phyloP scores from a whole-genome alignment of 2,888 invertebrate genomes.

The Sylvicola cinctus region DNA sequence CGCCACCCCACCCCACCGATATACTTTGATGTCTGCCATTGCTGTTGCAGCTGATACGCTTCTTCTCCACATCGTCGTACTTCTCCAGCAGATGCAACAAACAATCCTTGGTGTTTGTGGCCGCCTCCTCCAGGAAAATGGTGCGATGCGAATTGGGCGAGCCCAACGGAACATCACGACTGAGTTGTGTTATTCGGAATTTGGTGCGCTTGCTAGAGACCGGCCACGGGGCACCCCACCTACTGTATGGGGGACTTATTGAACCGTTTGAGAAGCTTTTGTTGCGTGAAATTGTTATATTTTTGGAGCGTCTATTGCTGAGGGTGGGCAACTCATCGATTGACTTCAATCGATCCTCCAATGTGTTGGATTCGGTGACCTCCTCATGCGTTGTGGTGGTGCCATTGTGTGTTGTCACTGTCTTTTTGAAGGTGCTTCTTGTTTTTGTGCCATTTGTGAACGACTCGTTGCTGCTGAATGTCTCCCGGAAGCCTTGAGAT shows the following conservation, averaged over 20 bases:
- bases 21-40: constrained; percentile 46
- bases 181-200: constrained; percentile 42
- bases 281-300: not conserved
- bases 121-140: constrained; percentile 29
- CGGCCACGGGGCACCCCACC: constrained; percentile 28
- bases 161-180: constrained; percentile 50
- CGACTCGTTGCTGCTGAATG: not conserved
- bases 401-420: too few species aligned
- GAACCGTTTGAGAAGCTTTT: not conserved
- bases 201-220: constrained; percentile 33
- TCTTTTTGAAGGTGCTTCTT: not conserved
- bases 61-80: constrained; percentile 38
- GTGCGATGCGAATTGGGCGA: constrained; percentile 35
- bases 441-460: not conserved
- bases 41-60: constrained; percentile 28
- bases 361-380: constrained; percentile 9
- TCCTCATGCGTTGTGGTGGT: not conserved
- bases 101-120: constrained; percentile 55
- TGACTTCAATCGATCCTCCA: constrained; percentile 19
- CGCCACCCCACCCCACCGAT: constrained; percentile 53
- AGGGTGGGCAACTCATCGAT: constrained; percentile 21
- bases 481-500: not conserved
- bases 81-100: constrained; percentile 52
- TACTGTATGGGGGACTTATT: not conserved
- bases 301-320: constrained; percentile 10